Percentiles rank a stretch among this genome's conserved stretches.
phyloP scores from a whole-genome alignment of 2,888 invertebrate genomes.

The Drosophila macrospina region DNA sequence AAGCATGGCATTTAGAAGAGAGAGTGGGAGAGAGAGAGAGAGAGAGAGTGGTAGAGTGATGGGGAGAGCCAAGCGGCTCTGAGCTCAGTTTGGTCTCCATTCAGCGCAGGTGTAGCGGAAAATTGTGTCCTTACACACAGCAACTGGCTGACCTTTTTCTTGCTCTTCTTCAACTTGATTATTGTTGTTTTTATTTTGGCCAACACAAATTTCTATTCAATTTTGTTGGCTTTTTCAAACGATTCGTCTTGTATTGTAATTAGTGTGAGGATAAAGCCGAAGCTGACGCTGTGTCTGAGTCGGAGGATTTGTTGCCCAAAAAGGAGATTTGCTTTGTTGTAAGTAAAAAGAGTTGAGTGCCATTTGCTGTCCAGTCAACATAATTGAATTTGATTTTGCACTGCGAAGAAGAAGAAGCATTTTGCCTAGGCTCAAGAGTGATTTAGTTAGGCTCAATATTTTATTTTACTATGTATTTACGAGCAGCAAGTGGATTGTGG shows the following conservation, averaged over 20 bases:
- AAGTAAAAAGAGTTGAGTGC: conserved; percentile 44
- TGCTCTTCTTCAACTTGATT: neutral
- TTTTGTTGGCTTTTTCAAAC: conserved; percentile 20
- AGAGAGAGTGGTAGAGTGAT: no score
- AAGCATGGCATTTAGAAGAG: conserved; percentile 63
- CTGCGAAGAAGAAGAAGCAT: conserved; percentile 18
- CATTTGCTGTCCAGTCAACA: conserved; percentile 45
- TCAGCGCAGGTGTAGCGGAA: conserved; percentile 62
- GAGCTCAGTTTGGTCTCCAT: conserved; percentile 32
- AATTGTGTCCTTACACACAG: conserved; percentile 54
- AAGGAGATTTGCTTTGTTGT: conserved; percentile 46
- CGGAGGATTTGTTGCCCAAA: conserved; percentile 37
- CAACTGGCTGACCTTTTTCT: conserved; percentile 47
- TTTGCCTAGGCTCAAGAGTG: conserved; percentile 25
- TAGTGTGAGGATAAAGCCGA: conserved; percentile 47
- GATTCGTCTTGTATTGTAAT: conserved; percentile 52
- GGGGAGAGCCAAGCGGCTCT: neutral
- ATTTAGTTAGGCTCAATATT: conserved; percentile 20
- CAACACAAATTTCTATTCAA: conserved; percentile 50
- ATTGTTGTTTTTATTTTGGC: conserved; percentile 7
- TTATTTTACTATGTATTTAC: neutral
- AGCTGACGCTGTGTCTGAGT: conserved; percentile 20
- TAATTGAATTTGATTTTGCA: conserved; percentile 61
- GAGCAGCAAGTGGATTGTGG: neutral
- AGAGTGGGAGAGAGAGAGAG: neutral